A percentile compares a stretch with the other conserved stretches of the same genome.
These are phyloP conservation scores for Perccottus glenii DNA, from an alignment of 2,113 vertebrate species.

Conservation along the genomic window DNA sequence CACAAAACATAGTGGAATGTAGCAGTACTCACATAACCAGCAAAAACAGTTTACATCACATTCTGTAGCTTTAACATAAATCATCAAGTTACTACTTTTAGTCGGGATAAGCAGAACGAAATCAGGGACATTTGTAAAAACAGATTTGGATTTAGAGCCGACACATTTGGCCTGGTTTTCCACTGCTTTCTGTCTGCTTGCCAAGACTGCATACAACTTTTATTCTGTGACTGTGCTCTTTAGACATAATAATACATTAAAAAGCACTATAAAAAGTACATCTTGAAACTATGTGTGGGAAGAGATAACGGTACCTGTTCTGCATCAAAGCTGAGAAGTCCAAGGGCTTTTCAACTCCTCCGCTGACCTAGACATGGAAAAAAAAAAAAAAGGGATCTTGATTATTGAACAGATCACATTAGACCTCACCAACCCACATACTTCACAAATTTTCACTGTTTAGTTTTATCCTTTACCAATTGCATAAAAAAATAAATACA, in stretches of 20 bases:
- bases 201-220: slow-evolving; percentile 1
- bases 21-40: neutral
- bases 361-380: slow-evolving; percentile 72
- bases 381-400: slow-evolving; percentile 22
- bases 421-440: neutral
- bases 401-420: slow-evolving; percentile 3
- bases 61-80: neutral
- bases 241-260: neutral
- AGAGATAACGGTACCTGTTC: slow-evolving; percentile 71
- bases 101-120: neutral
- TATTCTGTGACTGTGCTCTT: slow-evolving; percentile 6
- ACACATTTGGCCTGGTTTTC: neutral
- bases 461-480: slow-evolving; percentile 45
- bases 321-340: slow-evolving; percentile 83
- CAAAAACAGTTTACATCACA: no score
- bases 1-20: no score
- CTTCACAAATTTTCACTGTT: slow-evolving; percentile 36
- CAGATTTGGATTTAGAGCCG: neutral
- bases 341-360: slow-evolving; percentile 56
- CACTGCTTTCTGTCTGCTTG: neutral
- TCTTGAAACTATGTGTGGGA: slow-evolving; percentile 40
- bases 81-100: neutral
- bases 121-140: neutral
- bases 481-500: slow-evolving; percentile 57
- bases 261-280: slow-evolving; percentile 5